Base-by-base conservation (phyloP, 2,113 vertebrate species). In the Dasyornis broadbenti region DNA sequence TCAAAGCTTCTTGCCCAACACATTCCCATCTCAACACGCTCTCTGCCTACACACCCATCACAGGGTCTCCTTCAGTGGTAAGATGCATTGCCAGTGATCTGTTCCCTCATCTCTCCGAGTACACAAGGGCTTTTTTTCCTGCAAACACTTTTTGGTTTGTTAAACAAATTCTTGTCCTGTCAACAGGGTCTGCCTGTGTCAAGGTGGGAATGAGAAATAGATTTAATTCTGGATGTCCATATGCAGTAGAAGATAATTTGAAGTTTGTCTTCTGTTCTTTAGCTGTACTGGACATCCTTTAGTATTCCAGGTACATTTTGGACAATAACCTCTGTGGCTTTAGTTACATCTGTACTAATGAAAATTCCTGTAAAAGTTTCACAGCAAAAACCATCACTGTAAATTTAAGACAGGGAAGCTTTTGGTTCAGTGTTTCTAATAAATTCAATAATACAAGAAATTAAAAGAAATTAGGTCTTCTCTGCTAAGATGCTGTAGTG, bases 381-480 rank as follows among this genome's bases (percentile, higher is more conserved):
- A 94, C 22, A 21, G 56, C n/a, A 87, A 73, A 60, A 77, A 35
- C 17, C 59, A 17, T 45, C 35, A 59, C 63, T 56, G 14, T 82
- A 92, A 91, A 83, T 70, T 68, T 70, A n/a, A 88, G 28, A 37
- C 5, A 50, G 15, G 35, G 13, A 72, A 72, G 37, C 17, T 91
- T 93, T 92, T 69, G 86, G 61, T 82, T 89, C 52, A 65, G 10
- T 65, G n/a, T 40, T 75, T 82, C 31, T 90, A 70, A 68, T 89
- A 87, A 90, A 80, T 76, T 79, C 50, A 91, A 27, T 88, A 91
- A 66, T 63, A 42, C 7, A 71, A 81, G 30, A 94, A 97, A 93
- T 94, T 77, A 71, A 82, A 96, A 93, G 37, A 45, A 77, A 91
- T 83, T 15, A 56, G 40, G 7, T 52, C 14, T 89, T 91, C 75